These are phyloP conservation scores for Pseudomyrmex cubaensis DNA, from an alignment of 1,140 invertebrate species.

Conservation along the genomic window DNA sequence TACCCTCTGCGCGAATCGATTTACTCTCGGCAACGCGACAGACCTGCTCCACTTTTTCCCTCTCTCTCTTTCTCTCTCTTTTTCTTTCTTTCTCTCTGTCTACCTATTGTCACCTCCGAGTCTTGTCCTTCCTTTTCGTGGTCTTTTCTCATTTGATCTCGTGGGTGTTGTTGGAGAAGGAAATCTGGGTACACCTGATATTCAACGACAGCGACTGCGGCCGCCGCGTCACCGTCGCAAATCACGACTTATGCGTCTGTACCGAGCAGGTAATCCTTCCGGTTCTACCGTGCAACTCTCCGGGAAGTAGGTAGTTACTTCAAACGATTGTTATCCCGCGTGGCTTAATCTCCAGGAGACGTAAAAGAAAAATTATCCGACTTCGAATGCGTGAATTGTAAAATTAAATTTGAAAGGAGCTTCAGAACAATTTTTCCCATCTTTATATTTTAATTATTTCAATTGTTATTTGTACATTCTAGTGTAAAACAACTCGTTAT, in stretches of 20 bases:
- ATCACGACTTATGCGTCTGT: constrained; percentile 85
- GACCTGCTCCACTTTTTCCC: constrained; percentile 50
- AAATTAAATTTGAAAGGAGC: no score
- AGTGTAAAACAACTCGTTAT: no score
- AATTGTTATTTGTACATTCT: no score
- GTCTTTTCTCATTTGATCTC: constrained; percentile 62
- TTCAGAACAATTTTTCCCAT: no score
- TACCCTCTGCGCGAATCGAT: constrained; percentile 41
- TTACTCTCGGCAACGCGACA: constrained; percentile 42
- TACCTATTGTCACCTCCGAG: not conserved
- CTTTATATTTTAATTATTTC: no score
- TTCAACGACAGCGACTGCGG: constrained; percentile 45
- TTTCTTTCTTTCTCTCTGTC: constrained; percentile 22
- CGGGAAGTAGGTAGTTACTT: not conserved
- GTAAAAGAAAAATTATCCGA: no score
- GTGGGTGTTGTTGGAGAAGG: constrained; percentile 78
- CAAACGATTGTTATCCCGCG: not conserved
- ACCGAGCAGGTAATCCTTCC: constrained; percentile 82
- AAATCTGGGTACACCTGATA: constrained; percentile 21
- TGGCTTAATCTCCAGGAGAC: not conserved
- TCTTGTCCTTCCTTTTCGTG: constrained; percentile 22
- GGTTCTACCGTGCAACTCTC: constrained; percentile 5
- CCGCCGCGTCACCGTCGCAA: constrained; percentile 78
- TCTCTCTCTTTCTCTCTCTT: constrained; percentile 4
- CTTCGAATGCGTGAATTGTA: no score